Evolutionary conservation across 2,113 vertebrate genomes (phyloP).

Genomic region (Paramormyrops kingsleyae): DNA sequence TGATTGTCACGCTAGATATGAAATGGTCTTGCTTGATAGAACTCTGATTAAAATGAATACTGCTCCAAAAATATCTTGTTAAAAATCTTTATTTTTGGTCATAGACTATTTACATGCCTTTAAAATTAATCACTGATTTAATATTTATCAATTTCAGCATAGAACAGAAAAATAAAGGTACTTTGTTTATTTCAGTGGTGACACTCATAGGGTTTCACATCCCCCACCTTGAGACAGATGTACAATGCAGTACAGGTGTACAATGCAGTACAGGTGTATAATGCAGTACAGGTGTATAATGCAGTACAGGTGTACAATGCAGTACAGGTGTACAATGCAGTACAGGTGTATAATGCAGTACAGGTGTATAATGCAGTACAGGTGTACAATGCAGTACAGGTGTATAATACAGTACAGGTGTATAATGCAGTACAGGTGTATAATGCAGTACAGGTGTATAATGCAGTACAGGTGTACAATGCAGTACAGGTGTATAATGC

Average conservation of each 20-base stretch:
- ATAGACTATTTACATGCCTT: neutral
- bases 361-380: no score
- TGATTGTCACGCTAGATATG: neutral
- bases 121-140: neutral
- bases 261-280: neutral
- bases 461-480: no score
- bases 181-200: neutral
- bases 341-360: no score
- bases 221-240: neutral
- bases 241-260: no score
- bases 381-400: no score
- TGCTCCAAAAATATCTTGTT: neutral
- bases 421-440: no score
- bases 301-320: no score
- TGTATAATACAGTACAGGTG: no score
- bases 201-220: neutral
- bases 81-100: neutral
- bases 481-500: no score
- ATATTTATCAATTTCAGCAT: neutral
- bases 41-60: neutral
- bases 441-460: no score
- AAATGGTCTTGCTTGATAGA: neutral
- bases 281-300: neutral
- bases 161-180: neutral
- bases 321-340: no score